Conservation (phyloP, 2,113 vertebrate species). For the Pterophyllum scalare region DNA sequence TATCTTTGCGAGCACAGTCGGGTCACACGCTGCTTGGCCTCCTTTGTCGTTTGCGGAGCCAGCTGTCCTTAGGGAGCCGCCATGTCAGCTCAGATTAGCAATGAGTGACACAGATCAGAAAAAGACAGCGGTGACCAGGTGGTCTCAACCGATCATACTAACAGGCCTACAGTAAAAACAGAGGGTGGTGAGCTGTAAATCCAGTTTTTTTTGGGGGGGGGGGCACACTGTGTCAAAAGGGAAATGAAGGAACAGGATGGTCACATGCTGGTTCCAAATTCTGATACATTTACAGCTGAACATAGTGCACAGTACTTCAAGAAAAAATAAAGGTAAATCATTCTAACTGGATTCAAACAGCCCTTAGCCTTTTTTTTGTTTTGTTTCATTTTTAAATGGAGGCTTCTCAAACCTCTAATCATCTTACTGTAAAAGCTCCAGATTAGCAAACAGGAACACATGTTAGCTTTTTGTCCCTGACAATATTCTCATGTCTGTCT, state of each 20-base stretch:
- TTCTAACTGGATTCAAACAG: constrained; percentile 29
- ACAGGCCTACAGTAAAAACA: not conserved
- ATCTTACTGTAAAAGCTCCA: constrained; percentile 74
- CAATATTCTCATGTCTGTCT: not conserved
- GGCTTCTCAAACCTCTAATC: constrained; percentile 70
- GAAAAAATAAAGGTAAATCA: not conserved
- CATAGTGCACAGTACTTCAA: accelerated
- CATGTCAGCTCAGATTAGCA: constrained; percentile 65
- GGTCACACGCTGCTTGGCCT: constrained; percentile 55
- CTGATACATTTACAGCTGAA: not conserved
- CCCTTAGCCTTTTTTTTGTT: not conserved
- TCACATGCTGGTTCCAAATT: not conserved
- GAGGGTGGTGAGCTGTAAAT: not conserved
- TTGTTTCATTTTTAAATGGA: constrained; percentile 44
- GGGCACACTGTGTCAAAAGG: not conserved
- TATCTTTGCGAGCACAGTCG: not conserved
- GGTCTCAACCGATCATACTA: constrained; percentile 32
- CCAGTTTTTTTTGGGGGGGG: not conserved
- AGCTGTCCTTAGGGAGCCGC: constrained; percentile 61
- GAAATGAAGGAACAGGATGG: not conserved
- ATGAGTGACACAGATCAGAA: constrained; percentile 39
- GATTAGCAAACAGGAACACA: constrained; percentile 73
- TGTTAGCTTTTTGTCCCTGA: constrained; percentile 59
- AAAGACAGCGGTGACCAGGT: constrained; percentile 53
- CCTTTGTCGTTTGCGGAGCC: constrained; percentile 43